Conservation (phyloP, 2,888 invertebrate species). For the Seira ritae region DNA sequence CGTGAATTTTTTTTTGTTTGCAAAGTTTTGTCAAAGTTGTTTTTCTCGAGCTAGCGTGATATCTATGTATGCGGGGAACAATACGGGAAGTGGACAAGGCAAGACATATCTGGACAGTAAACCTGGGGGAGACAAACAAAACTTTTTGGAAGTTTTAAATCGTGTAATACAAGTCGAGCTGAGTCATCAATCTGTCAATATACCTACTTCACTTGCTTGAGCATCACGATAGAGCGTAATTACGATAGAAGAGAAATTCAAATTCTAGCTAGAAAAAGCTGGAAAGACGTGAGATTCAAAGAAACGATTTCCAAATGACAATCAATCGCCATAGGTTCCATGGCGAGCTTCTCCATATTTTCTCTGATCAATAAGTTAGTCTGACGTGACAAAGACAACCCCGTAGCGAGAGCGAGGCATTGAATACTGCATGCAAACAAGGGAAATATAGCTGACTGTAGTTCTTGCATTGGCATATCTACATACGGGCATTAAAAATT, state of each 20-base stretch:
- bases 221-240: neutral
- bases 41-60: neutral
- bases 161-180: neutral
- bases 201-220: neutral
- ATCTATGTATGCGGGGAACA: too few species aligned
- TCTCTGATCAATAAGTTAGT: neutral
- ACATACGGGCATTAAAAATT: too few species aligned
- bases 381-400: neutral
- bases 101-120: neutral
- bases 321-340: too few species aligned
- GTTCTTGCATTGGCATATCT: too few species aligned
- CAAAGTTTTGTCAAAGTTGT: neutral
- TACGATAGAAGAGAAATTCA: neutral
- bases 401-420: too few species aligned
- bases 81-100: too few species aligned
- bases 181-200: neutral
- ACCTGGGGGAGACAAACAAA: neutral
- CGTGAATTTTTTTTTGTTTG: neutral
- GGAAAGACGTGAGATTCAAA: too few species aligned
- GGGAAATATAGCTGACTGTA: too few species aligned
- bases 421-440: too few species aligned
- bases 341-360: too few species aligned
- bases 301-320: too few species aligned
- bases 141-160: neutral
- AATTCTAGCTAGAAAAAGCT: neutral